Evolutionary conservation across 2,888 invertebrate genomes (phyloP), one percentile per base, ranked within the genome.

Genomic region (Drosophila neotestacea): DNA sequence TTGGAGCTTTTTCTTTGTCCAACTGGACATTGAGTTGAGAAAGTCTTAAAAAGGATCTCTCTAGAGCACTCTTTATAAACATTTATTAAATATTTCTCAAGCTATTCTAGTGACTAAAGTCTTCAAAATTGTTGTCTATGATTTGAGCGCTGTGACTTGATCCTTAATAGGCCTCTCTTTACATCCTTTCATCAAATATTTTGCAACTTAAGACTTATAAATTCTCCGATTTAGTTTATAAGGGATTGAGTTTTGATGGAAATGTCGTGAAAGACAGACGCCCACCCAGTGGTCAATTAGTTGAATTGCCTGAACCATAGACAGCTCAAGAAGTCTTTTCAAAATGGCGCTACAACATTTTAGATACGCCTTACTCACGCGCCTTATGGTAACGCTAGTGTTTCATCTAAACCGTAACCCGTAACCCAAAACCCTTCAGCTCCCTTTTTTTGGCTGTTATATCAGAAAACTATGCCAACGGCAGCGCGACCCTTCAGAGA

Each of bases 281-380:
- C 52, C 55, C 54, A 41, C 52, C 44, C 6, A 34, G 4, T 44
- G 62, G 22, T 13, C 30, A 54, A 61, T 62, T 62, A 38, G 36
- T 46, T 56, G 16, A 30, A 39, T 38, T 46, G 36, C 54, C 61
- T 27, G 30, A 16, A 27, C 46, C 36, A 11, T 44, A 44, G 22
- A 22, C 22, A 42, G 34, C 51, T 52, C 34, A 27, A 56, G 4
- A n/a, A 39, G 22, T 36, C 4, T 10, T 46, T 70, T 41, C 44
- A 84, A 88, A 81, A 85, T 86, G 86, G 88, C 85, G 88, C 76
- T 63, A 64, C 59, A 74, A 68, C 62, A 68, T 60, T 70, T 69
- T 58, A 63, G 65, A 38, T 65, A 76, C 74, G 82, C 68, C 70
- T 62, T 32, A 51, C 38, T 70, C 82, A 78, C 80, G 81, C 73